Percentiles rank a stretch among this genome's conserved stretches.
These are phyloP conservation scores for Pristionchus mayeri DNA, from an alignment of 2,888 invertebrate species.

Conservation along the genomic window DNA sequence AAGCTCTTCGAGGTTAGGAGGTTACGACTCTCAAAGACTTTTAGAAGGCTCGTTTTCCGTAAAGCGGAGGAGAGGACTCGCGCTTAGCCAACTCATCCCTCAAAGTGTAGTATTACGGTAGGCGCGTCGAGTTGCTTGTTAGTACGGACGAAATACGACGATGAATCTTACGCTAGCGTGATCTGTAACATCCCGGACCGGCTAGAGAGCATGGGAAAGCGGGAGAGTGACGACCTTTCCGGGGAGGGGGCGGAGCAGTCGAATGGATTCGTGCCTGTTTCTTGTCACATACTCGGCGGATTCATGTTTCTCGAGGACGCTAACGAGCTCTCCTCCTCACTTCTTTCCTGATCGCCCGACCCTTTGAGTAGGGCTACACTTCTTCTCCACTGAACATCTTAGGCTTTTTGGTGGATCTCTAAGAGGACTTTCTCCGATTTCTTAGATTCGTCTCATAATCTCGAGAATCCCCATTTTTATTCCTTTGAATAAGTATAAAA, in stretches of 20 bases:
- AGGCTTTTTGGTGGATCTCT: no score
- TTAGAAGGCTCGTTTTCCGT: neutral
- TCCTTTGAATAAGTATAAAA: no score
- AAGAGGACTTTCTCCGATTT: no score
- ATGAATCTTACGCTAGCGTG: neutral
- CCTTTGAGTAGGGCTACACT: no score
- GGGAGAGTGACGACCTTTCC: neutral
- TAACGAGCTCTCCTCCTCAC: conserved; percentile 9
- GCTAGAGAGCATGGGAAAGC: neutral
- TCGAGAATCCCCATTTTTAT: no score
- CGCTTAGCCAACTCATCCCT: neutral
- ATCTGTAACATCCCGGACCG: neutral
- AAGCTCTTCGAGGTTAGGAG: neutral
- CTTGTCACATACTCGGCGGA: neutral
- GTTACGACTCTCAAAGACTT: neutral
- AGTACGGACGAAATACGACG: neutral
- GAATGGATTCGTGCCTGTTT: neutral
- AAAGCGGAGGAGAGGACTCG: neutral
- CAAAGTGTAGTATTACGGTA: neutral
- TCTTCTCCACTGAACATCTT: no score
- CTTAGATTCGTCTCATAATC: no score
- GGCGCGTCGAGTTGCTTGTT: neutral
- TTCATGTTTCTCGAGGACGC: neutral
- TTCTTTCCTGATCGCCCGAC: neutral
- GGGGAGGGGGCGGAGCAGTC: neutral